Base-by-base conservation (phyloP, 2,113 vertebrate genomes). In the Ictalurus furcatus region DNA sequence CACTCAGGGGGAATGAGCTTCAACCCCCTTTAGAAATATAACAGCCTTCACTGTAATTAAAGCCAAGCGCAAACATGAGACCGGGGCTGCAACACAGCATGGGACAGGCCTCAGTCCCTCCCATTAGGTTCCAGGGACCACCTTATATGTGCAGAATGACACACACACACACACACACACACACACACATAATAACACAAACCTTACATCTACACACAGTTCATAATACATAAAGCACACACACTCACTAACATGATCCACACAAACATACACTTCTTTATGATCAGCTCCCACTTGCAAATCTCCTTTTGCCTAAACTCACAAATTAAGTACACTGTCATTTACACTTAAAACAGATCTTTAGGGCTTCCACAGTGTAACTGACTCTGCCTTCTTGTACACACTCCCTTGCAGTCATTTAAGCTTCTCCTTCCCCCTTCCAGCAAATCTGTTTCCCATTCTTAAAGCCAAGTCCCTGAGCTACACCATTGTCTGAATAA, bases 1-100 rank as follows among this genome's bases (percentile, higher is more conserved):
- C 21, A 19, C 61, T 79, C 78, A 82, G 54, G 61, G 89, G 81
- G 73, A 79, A 88, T 80, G 63, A 88, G 44, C 84, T 86, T 78
- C 69, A 90, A 84, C 87, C 85, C 90, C 84, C 87, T 83, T 90
- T 74, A 89, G 63, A 88, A 87, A 89, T 65, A 89, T 21, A 81
- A 54, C 86, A 91, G 83, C 59, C 88, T 88, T 78, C 78, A 90
- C 93, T 83, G 93, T 95, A 95, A 96, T 96, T 95, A 96, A 96
- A 95, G 93, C 92, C 93, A 93, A 93, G 94, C 92, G 93, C 92
- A 92, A 93, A 93, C 90, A 93, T 91, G 63, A 89, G 65, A 91
- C 78, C 44, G 34, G 91, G 91, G 87, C 92, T 91, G 87, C 87
- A 93, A 91, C 67, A 90, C 92, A 95, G 94, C 94, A 94, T 95